These are phyloP conservation scores for Myotis pilosus DNA, from an alignment of 2,797 vertebrate species.

Conservation along the genomic window DNA sequence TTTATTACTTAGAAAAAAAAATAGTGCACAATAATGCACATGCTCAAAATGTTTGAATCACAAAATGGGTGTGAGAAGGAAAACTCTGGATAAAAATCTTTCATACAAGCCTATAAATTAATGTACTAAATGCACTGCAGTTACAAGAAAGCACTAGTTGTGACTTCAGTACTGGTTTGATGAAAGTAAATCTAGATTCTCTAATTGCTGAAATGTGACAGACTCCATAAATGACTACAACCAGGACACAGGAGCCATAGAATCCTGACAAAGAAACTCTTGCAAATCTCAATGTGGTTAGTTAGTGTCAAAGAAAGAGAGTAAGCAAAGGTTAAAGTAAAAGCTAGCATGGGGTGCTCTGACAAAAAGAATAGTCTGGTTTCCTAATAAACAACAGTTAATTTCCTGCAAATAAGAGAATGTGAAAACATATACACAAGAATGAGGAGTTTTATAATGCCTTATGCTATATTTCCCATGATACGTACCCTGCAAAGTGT, in stretches of 20 bases:
- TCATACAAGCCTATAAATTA: constrained; percentile 47
- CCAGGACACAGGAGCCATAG: not conserved
- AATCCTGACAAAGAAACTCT: not conserved
- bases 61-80: not conserved
- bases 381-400: not conserved
- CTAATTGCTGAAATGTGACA: constrained; percentile 36
- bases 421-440: not conserved
- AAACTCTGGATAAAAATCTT: constrained; percentile 51
- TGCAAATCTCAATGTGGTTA: not conserved
- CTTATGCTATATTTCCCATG: not conserved
- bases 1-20: constrained; percentile 67
- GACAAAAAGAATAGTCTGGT: not conserved
- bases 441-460: not conserved
- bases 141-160: constrained; percentile 25
- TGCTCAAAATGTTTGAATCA: constrained; percentile 3
- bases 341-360: not conserved
- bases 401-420: constrained; percentile 11
- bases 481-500: not conserved
- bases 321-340: not conserved
- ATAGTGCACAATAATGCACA: not conserved
- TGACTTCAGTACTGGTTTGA: constrained; percentile 32
- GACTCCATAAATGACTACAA: not conserved
- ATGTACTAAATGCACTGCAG: constrained; percentile 32
- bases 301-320: not conserved
- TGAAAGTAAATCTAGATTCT: constrained; percentile 32